A percentile compares a stretch with the other conserved stretches of the same genome.
Conservation (phyloP, 2,113 vertebrate species). For the Aix galericulata region DNA sequence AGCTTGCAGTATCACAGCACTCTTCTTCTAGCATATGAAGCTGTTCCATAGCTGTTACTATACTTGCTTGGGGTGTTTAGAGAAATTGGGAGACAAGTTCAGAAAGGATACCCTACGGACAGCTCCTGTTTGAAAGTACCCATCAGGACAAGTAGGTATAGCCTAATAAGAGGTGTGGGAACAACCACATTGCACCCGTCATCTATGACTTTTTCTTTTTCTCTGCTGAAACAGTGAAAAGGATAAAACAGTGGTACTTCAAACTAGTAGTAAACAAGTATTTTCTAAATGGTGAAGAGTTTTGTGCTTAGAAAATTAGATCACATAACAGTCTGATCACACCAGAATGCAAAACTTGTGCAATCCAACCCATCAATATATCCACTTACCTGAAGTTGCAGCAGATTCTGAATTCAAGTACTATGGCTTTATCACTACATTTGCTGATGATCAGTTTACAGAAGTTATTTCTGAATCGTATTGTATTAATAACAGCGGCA, state of each 20-base stretch:
- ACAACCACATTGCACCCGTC: background rate
- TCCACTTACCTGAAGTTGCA: background rate
- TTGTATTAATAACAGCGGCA: background rate
- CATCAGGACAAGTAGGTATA: background rate
- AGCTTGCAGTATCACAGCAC: background rate
- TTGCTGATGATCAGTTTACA: background rate
- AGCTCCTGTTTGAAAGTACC: background rate
- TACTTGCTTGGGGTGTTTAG: background rate
- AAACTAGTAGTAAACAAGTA: background rate
- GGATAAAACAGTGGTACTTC: background rate
- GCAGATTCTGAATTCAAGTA: background rate
- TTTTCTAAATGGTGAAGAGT: background rate
- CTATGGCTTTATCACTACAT: background rate
- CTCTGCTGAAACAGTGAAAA: background rate
- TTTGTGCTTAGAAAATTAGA: background rate
- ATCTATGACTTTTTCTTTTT: background rate
- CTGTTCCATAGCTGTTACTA: background rate
- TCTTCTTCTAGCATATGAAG: background rate
- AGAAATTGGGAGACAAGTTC: background rate
- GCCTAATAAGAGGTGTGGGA: background rate
- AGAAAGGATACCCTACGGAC: background rate
- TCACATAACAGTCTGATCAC: background rate
- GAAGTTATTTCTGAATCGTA: background rate
- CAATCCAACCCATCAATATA: background rate
- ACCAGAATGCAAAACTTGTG: background rate